Conservation (phyloP, 2,797 vertebrate species). For the Galagoides demidoff region DNA sequence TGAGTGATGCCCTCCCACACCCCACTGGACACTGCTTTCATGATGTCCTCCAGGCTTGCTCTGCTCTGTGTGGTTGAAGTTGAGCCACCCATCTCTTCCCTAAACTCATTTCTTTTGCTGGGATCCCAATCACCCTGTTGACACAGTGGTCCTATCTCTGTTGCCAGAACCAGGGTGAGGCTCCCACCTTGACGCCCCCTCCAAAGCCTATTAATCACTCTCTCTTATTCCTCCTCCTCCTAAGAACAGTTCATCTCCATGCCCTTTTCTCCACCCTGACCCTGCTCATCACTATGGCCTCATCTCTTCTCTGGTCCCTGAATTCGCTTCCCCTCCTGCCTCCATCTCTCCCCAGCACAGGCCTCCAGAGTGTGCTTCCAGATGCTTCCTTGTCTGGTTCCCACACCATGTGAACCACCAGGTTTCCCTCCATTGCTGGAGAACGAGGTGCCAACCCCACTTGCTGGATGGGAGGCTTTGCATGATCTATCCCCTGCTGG, state of each 20-base stretch:
- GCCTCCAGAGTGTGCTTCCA: neutral
- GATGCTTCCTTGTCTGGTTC: fast-evolving
- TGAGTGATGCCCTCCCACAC: neutral
- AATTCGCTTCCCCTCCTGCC: neutral
- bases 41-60: neutral
- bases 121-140: too few relatives aligned
- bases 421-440: too few relatives aligned
- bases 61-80: neutral
- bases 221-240: neutral
- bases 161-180: neutral
- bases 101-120: neutral
- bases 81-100: neutral
- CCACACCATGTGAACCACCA: fast-evolving
- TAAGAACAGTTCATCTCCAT: fast-evolving
- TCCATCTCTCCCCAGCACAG: neutral
- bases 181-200: neutral
- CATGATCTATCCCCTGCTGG: neutral
- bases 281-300: neutral
- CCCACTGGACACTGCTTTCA: neutral
- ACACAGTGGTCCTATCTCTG: neutral
- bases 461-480: too few relatives aligned
- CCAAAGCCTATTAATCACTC: neutral
- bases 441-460: fast-evolving
- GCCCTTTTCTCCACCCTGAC: neutral
- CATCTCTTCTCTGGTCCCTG: neutral